Evolutionary conservation across 2,113 vertebrate genomes (phyloP).

Genomic region (Caranx melampygus): DNA sequence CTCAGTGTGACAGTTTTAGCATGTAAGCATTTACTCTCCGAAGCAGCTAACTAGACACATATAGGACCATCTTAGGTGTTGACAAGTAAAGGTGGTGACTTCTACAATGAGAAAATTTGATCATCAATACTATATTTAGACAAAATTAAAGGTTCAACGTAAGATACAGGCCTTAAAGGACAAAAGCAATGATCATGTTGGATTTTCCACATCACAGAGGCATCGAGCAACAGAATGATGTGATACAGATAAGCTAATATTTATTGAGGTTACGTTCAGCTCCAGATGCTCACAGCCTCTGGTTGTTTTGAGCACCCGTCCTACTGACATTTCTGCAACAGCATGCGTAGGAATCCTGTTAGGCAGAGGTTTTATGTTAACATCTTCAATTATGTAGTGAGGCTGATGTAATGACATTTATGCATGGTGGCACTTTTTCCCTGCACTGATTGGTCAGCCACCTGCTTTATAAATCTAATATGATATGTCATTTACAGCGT

Average conservation of each 20-base stretch:
- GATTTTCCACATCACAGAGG: background rate
- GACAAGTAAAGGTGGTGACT: background rate
- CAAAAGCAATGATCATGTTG: background rate
- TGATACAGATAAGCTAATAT: background rate
- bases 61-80: background rate
- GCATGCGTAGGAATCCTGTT: background rate
- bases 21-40: conserved; percentile 6
- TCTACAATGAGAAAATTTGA: background rate
- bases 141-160: background rate
- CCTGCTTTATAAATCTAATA: conserved; percentile 20
- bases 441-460: conserved; percentile 28
- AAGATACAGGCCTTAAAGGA: background rate
- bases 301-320: background rate
- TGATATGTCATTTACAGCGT: conserved; percentile 27
- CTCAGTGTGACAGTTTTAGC: conserved; percentile 13
- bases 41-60: conserved; percentile 2
- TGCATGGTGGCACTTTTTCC: conserved; percentile 21
- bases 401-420: conserved; percentile 23
- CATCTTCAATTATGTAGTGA: conserved; percentile 2
- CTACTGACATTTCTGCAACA: conserved; percentile 18
- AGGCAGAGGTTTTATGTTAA: conserved; percentile 8
- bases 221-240: conserved; percentile 10
- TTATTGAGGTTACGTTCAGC: background rate
- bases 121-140: background rate
- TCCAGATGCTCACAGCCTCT: background rate